Conservation (phyloP, 1,140 invertebrate species). For the Nebria ingens region DNA sequence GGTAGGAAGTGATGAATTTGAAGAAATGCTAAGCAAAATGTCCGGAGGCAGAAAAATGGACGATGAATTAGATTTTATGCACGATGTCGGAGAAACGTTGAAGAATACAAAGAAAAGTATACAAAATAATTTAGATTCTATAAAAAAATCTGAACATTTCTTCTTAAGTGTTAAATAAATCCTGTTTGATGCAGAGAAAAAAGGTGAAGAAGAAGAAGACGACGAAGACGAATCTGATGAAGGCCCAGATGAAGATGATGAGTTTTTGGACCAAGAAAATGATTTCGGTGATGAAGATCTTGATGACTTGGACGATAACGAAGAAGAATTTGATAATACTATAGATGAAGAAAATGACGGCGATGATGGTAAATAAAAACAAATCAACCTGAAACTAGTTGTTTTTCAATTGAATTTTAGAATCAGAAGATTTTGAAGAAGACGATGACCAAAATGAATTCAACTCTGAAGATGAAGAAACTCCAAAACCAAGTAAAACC, state of each 20-base stretch:
- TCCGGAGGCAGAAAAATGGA: slow-evolving; percentile 34
- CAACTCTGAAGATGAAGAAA: not conserved
- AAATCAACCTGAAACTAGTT: too few species aligned
- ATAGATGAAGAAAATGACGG: not conserved
- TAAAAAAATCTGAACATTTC: too few species aligned
- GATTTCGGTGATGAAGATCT: slow-evolving; percentile 31
- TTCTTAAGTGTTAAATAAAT: slow-evolving; percentile 8
- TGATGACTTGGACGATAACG: slow-evolving; percentile 22
- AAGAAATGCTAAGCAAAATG: slow-evolving; percentile 63
- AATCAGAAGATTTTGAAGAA: too few species aligned
- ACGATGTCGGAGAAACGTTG: slow-evolving; percentile 39
- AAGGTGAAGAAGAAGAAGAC: slow-evolving; percentile 36
- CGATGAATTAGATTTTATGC: slow-evolving; percentile 43
- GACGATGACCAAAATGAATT: slow-evolving; percentile 13
- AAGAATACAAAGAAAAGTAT: slow-evolving; percentile 24
- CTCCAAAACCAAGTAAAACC: slow-evolving; percentile 9
- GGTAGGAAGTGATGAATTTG: slow-evolving; percentile 83
- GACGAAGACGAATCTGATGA: slow-evolving; percentile 33
- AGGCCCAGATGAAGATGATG: slow-evolving; percentile 33
- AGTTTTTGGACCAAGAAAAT: slow-evolving; percentile 33
- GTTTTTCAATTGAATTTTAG: too few species aligned
- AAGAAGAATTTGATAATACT: slow-evolving; percentile 16
- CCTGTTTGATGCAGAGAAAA: slow-evolving; percentile 16
- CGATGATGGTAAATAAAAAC: not conserved
- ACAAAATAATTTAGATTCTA: slow-evolving; percentile 8